Conservation (phyloP, 1,140 invertebrate genomes). For the Trichogramma pretiosum region DNA sequence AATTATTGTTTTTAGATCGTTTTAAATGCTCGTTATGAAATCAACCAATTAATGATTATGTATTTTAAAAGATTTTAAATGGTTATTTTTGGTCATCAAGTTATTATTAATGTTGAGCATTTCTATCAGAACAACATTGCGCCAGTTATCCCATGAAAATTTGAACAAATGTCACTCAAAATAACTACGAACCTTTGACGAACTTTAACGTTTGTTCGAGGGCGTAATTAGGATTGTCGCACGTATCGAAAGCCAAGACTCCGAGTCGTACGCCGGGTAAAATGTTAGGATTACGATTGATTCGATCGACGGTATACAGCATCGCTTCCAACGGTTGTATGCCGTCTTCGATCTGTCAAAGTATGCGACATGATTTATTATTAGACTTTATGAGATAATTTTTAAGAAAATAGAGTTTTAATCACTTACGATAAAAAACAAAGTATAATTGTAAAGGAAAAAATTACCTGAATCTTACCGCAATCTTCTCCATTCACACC, state of each 20-base stretch:
- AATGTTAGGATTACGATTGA: conserved; percentile 43
- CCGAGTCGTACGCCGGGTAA: conserved; percentile 48
- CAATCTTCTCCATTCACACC: conserved; percentile 33
- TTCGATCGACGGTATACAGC: conserved; percentile 47
- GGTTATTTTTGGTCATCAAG: no score
- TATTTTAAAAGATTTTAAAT: background rate
- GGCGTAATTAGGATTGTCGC: conserved; percentile 45
- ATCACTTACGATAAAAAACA: background rate
- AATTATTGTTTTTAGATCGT: no score
- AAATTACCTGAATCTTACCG: conserved; percentile 44
- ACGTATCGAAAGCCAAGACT: conserved; percentile 47
- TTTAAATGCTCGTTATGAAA: no score
- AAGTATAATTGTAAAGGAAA: no score
- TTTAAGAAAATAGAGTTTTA: background rate
- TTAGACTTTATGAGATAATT: background rate
- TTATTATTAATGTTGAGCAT: background rate
- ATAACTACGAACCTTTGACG: conserved; percentile 42
- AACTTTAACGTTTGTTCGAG: conserved; percentile 49
- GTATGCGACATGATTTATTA: no score
- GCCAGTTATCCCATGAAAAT: no score
- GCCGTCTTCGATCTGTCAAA: conserved; percentile 38
- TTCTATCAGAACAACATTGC: no score
- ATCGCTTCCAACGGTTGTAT: conserved; percentile 51
- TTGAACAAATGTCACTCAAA: background rate
- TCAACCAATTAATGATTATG: no score